Evolutionary conservation across 2,888 invertebrate species (phyloP), one percentile per base, ranked within the genome.

Genomic region (Agrotis clavis): DNA sequence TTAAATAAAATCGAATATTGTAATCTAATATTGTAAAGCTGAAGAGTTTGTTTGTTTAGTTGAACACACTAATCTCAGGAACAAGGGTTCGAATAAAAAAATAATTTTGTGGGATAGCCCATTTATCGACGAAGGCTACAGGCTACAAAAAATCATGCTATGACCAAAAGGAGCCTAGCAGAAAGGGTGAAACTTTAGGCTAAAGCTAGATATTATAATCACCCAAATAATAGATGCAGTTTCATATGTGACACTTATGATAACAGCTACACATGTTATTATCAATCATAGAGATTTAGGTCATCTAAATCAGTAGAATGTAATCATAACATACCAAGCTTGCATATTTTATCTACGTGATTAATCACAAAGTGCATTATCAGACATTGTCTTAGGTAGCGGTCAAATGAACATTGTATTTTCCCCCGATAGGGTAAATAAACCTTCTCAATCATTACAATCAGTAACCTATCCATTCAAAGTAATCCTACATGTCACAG

Each of bases 251-350:
- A 70, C 70, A 69, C 50, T 21, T 45, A 41, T 35, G 7, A 30
- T 19, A 51, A 62, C 57, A 30, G 14, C 74, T n/a, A 62, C 70
- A 81, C 57, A 50, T 66, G 51, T 51, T 71, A 19, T 41, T 21
- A 79, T 82, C 64, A 82, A 61, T 71, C 67, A 72, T 50, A 50
- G 25, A 78, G 60, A 82, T 71, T 82, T 45, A 61, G 63, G 61
- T 62, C 67, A 65, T 57, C 56, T 72, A 67, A 65, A 57, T 65
- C 56, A 57, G 65, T 53, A 67, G 51, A 61, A 77, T 64, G 57
- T 45, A 67, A 45, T 71, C 25, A 47, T 51, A 67, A 67, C 64
- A 47, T 59, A 76, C 59, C 19, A 61, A 51, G 21, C 19, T 14
- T 61, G 19, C 19, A 30, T 56, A 50, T 51, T 57, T 76, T 57